Conservation (phyloP, 2,797 vertebrate genomes). For the Mastacembelus armatus region DNA sequence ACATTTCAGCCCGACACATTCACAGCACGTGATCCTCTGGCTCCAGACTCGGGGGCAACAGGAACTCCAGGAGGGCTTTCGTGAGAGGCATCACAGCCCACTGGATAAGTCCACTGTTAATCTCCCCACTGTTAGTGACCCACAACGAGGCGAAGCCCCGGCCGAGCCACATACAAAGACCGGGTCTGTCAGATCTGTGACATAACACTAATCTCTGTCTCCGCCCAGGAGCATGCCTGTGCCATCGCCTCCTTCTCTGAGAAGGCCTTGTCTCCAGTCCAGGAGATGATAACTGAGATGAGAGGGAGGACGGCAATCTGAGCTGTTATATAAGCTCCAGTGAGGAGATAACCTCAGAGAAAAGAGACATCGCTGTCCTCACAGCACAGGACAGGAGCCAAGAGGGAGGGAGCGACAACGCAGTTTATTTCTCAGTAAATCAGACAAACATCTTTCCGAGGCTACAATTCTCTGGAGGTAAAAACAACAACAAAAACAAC, state of each 20-base stretch:
- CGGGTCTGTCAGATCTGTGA: conserved; percentile 60
- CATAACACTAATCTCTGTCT: conserved; percentile 59
- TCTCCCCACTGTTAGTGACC: conserved; percentile 33
- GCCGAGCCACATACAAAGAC: conserved; percentile 56
- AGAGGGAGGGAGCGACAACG: neutral
- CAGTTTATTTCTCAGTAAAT: neutral
- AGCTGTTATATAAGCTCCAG: conserved; percentile 56
- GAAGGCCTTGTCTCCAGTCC: conserved; percentile 57
- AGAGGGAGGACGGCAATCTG: conserved; percentile 20
- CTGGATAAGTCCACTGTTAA: conserved; percentile 24
- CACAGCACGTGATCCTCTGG: conserved; percentile 43
- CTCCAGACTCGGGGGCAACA: neutral
- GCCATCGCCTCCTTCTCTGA: conserved; percentile 55
- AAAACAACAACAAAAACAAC: neutral
- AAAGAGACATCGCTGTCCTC: conserved; percentile 1
- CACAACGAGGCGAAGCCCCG: conserved; percentile 36
- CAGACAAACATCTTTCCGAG: neutral
- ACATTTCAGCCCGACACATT: neutral
- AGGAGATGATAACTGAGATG: conserved; percentile 54
- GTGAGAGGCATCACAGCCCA: neutral
- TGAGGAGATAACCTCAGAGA: conserved; percentile 46
- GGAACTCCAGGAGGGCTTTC: conserved; percentile 9
- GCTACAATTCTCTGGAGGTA: neutral
- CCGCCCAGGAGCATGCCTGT: conserved; percentile 47
- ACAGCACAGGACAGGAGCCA: neutral